Evolutionary conservation across 2,888 invertebrate species (phyloP).

Genomic region (Buathra laborator): DNA sequence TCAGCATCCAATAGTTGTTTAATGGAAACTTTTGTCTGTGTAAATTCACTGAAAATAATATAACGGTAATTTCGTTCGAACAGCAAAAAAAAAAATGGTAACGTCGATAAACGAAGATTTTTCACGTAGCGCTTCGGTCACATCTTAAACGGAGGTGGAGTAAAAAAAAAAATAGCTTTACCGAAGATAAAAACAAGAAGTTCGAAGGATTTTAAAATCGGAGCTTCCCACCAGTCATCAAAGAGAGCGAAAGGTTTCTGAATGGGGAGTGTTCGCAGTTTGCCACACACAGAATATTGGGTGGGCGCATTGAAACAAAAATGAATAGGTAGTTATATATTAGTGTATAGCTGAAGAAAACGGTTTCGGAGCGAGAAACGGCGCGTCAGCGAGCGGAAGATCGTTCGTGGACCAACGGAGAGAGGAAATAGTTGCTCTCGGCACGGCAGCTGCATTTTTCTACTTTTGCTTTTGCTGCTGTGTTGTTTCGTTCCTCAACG

Average conservation of each 20-base stretch:
- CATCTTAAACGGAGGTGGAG: background rate
- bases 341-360: slow-evolving; percentile 19
- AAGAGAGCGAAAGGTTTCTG: slow-evolving; percentile 50
- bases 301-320: slow-evolving; percentile 50
- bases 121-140: background rate
- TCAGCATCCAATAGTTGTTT: background rate
- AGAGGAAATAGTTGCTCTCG: slow-evolving; percentile 58
- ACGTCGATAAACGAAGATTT: background rate
- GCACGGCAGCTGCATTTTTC: slow-evolving; percentile 79
- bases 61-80: background rate
- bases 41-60: background rate
- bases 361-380: slow-evolving; percentile 13
- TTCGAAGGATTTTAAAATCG: slow-evolving; percentile 23
- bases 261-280: slow-evolving; percentile 52
- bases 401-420: slow-evolving; percentile 5
- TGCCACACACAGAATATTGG: slow-evolving; percentile 45
- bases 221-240: slow-evolving; percentile 60
- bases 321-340: slow-evolving; percentile 54
- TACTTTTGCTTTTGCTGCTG: slow-evolving; percentile 41
- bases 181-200: slow-evolving; percentile 23
- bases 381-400: background rate
- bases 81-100: background rate
- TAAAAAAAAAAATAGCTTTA: background rate
- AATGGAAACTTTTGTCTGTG: background rate
- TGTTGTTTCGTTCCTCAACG: slow-evolving; percentile 8